Evolutionary conservation across 2,113 vertebrate species (phyloP).

Genomic region (Hydropotes inermis): DNA sequence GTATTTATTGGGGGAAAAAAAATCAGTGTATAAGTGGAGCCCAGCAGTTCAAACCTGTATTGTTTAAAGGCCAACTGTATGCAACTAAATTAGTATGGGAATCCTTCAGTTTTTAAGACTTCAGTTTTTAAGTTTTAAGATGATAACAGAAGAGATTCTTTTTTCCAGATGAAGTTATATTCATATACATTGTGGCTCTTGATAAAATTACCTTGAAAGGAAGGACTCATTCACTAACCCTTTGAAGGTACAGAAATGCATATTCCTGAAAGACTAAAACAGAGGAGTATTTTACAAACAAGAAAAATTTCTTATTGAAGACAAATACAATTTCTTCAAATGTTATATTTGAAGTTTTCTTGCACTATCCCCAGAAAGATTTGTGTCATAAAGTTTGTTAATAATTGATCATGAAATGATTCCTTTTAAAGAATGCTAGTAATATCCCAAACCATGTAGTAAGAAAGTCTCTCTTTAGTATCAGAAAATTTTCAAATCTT

Average conservation of each 20-base stretch:
- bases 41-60: not conserved
- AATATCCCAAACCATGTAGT: not conserved
- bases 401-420: not conserved
- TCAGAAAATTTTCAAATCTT: not conserved
- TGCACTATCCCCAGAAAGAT: not conserved
- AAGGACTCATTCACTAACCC: not conserved
- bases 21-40: not conserved
- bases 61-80: not conserved
- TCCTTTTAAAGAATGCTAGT: not conserved
- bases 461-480: not conserved
- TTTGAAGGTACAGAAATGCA: not conserved
- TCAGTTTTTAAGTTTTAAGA: not conserved
- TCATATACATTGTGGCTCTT: not conserved
- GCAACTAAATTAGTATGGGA: not conserved
- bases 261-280: not conserved
- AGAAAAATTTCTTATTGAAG: not conserved
- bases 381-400: not conserved
- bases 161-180: not conserved
- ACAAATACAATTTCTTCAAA: not conserved
- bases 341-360: not conserved
- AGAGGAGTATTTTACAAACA: not conserved
- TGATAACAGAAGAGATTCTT: not conserved
- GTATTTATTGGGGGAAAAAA: not conserved
- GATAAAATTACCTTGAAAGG: not conserved
- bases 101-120: not conserved